Evolutionary conservation across 2,113 vertebrate genomes (phyloP).

Genomic region (Aptenodytes patagonicus): DNA sequence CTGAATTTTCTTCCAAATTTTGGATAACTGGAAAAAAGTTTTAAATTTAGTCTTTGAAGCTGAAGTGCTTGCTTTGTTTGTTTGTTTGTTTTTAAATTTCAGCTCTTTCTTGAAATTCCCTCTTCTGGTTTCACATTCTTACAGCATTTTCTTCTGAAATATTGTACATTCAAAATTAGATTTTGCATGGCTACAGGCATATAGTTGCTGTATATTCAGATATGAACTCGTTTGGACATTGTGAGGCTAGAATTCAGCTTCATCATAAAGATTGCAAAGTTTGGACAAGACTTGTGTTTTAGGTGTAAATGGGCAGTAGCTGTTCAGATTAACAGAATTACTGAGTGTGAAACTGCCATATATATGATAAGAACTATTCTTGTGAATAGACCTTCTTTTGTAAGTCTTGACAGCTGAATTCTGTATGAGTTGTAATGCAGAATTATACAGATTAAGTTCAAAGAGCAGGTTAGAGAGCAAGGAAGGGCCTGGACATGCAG

Average conservation of each 20-base stretch:
- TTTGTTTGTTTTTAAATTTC: too few species aligned
- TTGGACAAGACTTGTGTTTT: neutral
- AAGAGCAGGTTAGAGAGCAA: neutral
- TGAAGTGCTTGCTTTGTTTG: neutral
- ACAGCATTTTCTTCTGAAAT: too few species aligned
- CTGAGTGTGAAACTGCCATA: neutral
- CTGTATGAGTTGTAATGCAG: neutral
- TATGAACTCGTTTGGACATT: neutral
- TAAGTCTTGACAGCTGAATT: neutral
- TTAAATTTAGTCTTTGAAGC: neutral
- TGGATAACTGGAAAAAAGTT: neutral
- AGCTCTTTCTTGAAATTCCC: neutral
- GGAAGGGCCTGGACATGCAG: neutral
- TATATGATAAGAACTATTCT: neutral
- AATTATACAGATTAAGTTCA: neutral
- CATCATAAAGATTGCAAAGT: neutral
- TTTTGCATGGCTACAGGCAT: neutral
- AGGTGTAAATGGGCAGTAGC: neutral
- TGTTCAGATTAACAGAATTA: neutral
- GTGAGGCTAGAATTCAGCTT: neutral
- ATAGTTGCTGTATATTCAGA: neutral
- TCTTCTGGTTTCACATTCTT: neutral
- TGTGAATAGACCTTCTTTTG: neutral
- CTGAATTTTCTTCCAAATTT: neutral
- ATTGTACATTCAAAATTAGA: too few species aligned